Conservation (phyloP, 2,797 vertebrate genomes). For the Schizopygopsis pylzovi region DNA sequence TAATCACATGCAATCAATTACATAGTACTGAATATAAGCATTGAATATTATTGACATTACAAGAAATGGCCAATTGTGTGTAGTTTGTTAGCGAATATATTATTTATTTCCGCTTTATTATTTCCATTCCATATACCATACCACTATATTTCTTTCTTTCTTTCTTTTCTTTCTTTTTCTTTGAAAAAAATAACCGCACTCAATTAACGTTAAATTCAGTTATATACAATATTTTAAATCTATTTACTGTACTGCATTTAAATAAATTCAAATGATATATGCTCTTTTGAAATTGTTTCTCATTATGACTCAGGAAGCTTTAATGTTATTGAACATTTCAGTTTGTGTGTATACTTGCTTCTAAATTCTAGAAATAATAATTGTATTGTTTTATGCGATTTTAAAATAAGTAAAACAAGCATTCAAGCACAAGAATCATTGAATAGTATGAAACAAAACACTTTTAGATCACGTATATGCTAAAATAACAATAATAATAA, state of each 20-base stretch:
- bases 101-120: neutral
- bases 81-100: neutral
- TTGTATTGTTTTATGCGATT: neutral
- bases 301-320: neutral
- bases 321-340: neutral
- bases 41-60: neutral
- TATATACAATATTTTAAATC: neutral
- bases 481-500: too few relatives aligned
- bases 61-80: neutral
- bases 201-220: neutral
- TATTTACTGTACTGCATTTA: neutral
- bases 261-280: neutral
- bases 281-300: neutral
- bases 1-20: neutral
- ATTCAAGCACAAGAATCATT: neutral
- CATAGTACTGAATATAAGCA: neutral
- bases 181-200: neutral
- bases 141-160: neutral
- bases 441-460: neutral
- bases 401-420: neutral
- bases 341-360: neutral
- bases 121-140: neutral
- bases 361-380: neutral
- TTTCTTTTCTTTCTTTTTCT: neutral
- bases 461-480: neutral